These are phyloP conservation scores for Rhingia rostrata DNA, from an alignment of 2,888 invertebrate species.

Conservation along the genomic window DNA sequence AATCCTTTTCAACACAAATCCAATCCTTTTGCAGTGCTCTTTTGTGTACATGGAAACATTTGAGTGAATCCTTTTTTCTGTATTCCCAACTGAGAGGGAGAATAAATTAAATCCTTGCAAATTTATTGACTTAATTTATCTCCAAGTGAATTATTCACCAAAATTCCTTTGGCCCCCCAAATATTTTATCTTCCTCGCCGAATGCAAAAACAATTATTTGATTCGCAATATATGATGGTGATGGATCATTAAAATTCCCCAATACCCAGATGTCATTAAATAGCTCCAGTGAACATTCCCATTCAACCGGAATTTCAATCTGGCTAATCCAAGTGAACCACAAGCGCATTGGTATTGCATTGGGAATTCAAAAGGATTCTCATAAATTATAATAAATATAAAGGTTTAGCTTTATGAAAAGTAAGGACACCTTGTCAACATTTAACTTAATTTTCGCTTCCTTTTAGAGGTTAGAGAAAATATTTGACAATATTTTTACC, in stretches of 20 bases:
- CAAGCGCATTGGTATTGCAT: no score
- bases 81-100: background rate
- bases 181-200: no score
- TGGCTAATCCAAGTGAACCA: no score
- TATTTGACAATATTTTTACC: slow-evolving; percentile 28
- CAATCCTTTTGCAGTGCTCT: slow-evolving; percentile 6
- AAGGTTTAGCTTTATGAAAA: no score
- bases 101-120: slow-evolving; percentile 10
- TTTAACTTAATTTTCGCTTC: slow-evolving; percentile 28
- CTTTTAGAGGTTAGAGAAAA: no score
- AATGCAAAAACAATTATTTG: no score
- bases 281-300: no score
- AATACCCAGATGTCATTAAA: no score
- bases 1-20: slow-evolving; percentile 3
- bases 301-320: no score
- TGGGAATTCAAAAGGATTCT: no score
- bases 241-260: no score
- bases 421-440: slow-evolving; percentile 12
- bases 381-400: no score
- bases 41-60: background rate
- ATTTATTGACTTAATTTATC: slow-evolving; percentile 26
- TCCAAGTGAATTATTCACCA: slow-evolving; percentile 14
- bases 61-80: slow-evolving; percentile 9
- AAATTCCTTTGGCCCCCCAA: background rate
- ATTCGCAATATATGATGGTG: background rate